Conservation (phyloP, 2,113 vertebrate genomes). For the Platichthys stellatus region DNA sequence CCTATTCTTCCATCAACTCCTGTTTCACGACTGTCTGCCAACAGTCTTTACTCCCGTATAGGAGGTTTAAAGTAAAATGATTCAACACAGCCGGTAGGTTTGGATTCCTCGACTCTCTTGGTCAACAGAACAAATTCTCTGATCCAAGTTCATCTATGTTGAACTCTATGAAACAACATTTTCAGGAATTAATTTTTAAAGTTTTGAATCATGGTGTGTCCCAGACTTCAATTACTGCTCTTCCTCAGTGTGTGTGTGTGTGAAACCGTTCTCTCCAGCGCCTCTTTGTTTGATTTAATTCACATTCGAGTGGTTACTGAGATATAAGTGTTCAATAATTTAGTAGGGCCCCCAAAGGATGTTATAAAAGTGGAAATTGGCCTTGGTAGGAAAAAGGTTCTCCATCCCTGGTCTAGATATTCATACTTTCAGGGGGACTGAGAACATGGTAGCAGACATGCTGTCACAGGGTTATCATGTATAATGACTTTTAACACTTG, state of each 20-base stretch:
- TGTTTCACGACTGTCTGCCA: not conserved
- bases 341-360: not conserved
- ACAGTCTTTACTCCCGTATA: not conserved
- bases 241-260: not conserved
- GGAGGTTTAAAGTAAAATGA: too few relatives aligned
- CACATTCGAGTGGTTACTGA: not conserved
- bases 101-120: not conserved
- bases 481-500: not conserved
- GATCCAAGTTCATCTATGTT: not conserved
- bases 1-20: too few relatives aligned
- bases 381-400: not conserved
- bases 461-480: not conserved
- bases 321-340: not conserved
- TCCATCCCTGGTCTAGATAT: not conserved
- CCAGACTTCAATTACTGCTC: not conserved
- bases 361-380: not conserved
- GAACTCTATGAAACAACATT: not conserved
- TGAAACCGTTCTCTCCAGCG: not conserved
- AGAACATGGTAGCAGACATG: not conserved
- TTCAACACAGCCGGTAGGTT: too few relatives aligned
- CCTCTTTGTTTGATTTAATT: not conserved
- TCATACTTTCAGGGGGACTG: not conserved
- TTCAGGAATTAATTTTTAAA: not conserved
- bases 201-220: not conserved
- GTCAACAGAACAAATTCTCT: not conserved